phyloP scores from a whole-genome alignment of 2,797 vertebrate genomes.

The Pteropus rufus region DNA sequence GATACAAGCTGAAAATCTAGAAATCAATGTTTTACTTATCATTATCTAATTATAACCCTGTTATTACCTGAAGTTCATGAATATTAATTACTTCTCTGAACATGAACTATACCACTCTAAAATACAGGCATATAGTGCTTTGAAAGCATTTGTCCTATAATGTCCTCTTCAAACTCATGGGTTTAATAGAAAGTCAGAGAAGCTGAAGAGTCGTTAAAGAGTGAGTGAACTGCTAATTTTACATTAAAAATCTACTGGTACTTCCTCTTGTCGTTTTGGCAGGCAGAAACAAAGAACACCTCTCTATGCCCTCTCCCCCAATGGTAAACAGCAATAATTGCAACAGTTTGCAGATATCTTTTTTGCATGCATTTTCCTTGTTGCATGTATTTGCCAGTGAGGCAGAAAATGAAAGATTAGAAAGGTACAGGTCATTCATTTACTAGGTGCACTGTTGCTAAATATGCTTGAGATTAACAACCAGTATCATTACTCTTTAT shows the following conservation, averaged over 20 bases:
- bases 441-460: background rate
- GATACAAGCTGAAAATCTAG: slow-evolving; percentile 17
- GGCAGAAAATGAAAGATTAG: slow-evolving; percentile 8
- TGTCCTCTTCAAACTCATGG: slow-evolving; percentile 14
- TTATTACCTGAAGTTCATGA: slow-evolving; percentile 4
- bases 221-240: background rate
- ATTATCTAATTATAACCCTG: slow-evolving; percentile 13
- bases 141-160: slow-evolving; percentile 35
- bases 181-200: background rate
- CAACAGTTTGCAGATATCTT: background rate
- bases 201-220: slow-evolving; percentile 7
- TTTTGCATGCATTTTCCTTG: background rate
- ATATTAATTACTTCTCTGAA: slow-evolving; percentile 29
- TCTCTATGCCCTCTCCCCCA: background rate
- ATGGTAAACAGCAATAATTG: background rate
- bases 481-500: background rate
- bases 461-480: slow-evolving; percentile 20
- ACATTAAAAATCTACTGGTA: background rate
- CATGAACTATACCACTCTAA: slow-evolving; percentile 11
- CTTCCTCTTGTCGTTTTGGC: background rate
- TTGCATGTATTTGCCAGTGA: background rate
- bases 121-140: background rate
- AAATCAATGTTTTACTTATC: background rate
- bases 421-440: slow-evolving; percentile 16
- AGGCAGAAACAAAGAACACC: background rate